A percentile compares a stretch with the other conserved stretches of the same genome.
These are phyloP conservation scores for Zaprionus kolodkinae DNA, from an alignment of 1,140 invertebrate species.

Conservation along the genomic window DNA sequence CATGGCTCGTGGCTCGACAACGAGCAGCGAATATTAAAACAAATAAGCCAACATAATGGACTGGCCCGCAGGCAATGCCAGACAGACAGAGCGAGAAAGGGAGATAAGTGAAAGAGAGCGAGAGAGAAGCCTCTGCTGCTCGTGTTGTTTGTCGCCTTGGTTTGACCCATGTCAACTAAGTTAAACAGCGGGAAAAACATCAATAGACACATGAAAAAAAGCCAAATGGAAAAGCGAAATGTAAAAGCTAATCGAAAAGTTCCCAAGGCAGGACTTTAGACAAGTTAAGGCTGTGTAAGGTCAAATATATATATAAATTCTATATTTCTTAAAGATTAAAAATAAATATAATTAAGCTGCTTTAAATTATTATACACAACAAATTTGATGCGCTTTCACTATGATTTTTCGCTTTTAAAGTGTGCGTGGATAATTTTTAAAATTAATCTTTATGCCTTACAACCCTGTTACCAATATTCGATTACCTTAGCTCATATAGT, in stretches of 20 bases:
- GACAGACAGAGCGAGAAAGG: constrained; percentile 1
- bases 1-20: constrained; percentile 38
- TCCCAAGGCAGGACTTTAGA: no score
- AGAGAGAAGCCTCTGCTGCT: constrained; percentile 1
- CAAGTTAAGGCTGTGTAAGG: no score
- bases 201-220: constrained; percentile 35
- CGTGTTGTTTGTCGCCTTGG: constrained; percentile 3
- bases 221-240: constrained; percentile 9
- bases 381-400: no score
- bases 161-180: constrained; percentile 76
- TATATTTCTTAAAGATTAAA: no score
- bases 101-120: not conserved
- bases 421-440: not conserved
- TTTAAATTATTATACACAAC: no score
- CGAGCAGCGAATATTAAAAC: constrained; percentile 79
- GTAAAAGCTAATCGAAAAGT: constrained; percentile 15
- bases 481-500: no score
- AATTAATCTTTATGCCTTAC: no score
- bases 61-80: constrained; percentile 49
- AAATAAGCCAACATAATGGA: constrained; percentile 76
- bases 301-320: no score
- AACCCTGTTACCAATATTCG: no score
- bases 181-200: constrained; percentile 63
- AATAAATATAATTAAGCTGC: no score
- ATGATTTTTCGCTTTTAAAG: no score